Percentiles rank a stretch among this genome's conserved stretches.
phyloP scores from a whole-genome alignment of 2,888 invertebrate genomes.

The Campaea margaritaria region DNA sequence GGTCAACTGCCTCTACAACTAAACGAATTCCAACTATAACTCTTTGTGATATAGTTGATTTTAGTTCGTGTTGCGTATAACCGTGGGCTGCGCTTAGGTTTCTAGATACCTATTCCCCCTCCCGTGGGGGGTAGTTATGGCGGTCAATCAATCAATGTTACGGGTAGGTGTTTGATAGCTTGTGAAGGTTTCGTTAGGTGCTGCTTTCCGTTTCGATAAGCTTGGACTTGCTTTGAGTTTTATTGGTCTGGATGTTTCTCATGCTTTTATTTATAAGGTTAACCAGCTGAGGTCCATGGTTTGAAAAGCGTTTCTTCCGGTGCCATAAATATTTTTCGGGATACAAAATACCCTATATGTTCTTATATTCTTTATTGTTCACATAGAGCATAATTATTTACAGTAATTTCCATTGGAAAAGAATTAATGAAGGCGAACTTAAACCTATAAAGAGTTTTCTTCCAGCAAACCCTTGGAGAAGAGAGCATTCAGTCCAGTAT shows the following conservation, averaged over 20 bases:
- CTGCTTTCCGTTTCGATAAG: constrained; percentile 5
- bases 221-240: neutral
- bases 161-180: constrained; percentile 21
- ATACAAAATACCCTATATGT: too few relatives aligned
- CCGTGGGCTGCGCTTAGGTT: constrained; percentile 44
- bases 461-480: too few relatives aligned
- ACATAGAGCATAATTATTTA: too few relatives aligned
- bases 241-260: neutral
- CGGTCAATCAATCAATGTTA: constrained; percentile 39
- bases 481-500: too few relatives aligned
- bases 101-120: constrained; percentile 41
- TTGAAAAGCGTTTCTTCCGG: too few relatives aligned
- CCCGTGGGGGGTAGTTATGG: constrained; percentile 22
- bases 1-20: neutral
- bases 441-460: too few relatives aligned
- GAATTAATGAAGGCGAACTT: too few relatives aligned
- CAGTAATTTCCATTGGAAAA: too few relatives aligned
- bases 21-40: constrained; percentile 5
- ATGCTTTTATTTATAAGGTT: too few relatives aligned
- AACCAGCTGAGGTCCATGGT: too few relatives aligned
- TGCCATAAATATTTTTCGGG: too few relatives aligned
- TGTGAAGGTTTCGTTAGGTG: constrained; percentile 9
- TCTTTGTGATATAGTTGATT: neutral
- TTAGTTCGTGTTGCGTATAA: constrained; percentile 5
- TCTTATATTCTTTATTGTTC: too few relatives aligned